Evolutionary conservation across 2,888 invertebrate genomes (phyloP).

Genomic region (Torymus tubicola): DNA sequence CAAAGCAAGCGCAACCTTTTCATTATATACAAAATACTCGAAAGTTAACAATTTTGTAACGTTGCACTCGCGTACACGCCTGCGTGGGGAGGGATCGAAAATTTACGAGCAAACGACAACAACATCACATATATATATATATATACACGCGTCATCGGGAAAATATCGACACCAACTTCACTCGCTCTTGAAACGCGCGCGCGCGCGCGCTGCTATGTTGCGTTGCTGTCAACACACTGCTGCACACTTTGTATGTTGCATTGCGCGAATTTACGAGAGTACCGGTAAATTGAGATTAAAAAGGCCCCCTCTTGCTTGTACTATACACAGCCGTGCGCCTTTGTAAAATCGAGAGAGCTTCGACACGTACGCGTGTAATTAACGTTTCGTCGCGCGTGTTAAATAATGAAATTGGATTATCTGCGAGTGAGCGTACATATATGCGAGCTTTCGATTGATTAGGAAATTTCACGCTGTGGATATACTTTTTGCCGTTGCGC

Average conservation of each 20-base stretch:
- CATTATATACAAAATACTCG: background rate
- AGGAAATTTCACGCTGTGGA: slow-evolving; percentile 9
- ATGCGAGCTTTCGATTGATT: slow-evolving; percentile 22
- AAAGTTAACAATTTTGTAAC: slow-evolving; percentile 1
- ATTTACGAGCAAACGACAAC: slow-evolving; percentile 10
- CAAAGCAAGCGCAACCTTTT: background rate
- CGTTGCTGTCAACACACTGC: background rate
- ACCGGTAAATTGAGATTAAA: slow-evolving; percentile 53
- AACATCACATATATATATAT: slow-evolving; percentile 31
- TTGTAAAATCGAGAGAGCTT: slow-evolving; percentile 38
- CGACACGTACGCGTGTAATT: slow-evolving; percentile 48
- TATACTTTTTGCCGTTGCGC: background rate
- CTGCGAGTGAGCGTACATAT: background rate
- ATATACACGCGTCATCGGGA: slow-evolving; percentile 27
- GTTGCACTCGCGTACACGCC: background rate
- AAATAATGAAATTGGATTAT: slow-evolving; percentile 55
- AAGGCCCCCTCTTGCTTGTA: slow-evolving; percentile 10
- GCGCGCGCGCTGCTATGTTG: background rate
- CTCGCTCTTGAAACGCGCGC: background rate
- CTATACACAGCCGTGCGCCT: background rate
- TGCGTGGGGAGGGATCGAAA: background rate
- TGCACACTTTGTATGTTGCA: slow-evolving; percentile 37
- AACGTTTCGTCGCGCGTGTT: slow-evolving; percentile 48
- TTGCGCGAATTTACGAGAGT: slow-evolving; percentile 46
- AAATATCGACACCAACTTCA: slow-evolving; percentile 50